A percentile compares a stretch with the other conserved stretches of the same genome.
Evolutionary conservation across 2,797 vertebrate genomes (phyloP).

Genomic region (Eremophila alpestris): DNA sequence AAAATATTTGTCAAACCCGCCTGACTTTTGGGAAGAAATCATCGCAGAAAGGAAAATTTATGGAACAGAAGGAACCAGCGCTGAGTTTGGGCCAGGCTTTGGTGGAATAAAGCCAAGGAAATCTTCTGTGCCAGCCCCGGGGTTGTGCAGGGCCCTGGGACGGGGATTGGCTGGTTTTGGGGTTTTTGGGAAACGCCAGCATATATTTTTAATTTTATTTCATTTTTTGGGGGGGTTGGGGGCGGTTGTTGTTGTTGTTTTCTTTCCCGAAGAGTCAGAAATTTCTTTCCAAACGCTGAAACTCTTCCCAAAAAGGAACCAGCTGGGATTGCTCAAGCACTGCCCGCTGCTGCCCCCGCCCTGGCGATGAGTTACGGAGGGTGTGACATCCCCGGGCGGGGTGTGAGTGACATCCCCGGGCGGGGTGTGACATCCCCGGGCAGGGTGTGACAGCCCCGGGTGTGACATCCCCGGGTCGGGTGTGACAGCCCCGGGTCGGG

Average conservation of each 20-base stretch:
- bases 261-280: constrained; percentile 9
- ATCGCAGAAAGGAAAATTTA: not conserved
- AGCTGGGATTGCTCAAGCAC: constrained; percentile 50
- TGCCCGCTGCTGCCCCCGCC: not conserved
- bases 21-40: not conserved
- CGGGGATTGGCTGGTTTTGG: not conserved
- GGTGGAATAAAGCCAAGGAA: not conserved
- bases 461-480: too few species aligned
- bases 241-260: not conserved
- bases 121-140: not conserved
- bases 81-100: not conserved
- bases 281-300: constrained; percentile 50
- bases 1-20: not conserved
- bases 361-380: constrained; percentile 48
- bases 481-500: too few species aligned
- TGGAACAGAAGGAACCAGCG: not conserved
- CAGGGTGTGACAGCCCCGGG: too few species aligned
- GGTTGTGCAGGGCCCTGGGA: not conserved
- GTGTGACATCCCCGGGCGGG: constrained; percentile 22
- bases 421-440: too few species aligned
- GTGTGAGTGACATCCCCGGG: constrained; percentile 41
- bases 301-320: constrained; percentile 58
- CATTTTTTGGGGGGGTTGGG: too few species aligned
- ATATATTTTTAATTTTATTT: too few species aligned
- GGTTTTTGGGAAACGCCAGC: not conserved